Base-by-base conservation (phyloP, 2,888 invertebrate genomes). In the Eutolmus rufibarbis region DNA sequence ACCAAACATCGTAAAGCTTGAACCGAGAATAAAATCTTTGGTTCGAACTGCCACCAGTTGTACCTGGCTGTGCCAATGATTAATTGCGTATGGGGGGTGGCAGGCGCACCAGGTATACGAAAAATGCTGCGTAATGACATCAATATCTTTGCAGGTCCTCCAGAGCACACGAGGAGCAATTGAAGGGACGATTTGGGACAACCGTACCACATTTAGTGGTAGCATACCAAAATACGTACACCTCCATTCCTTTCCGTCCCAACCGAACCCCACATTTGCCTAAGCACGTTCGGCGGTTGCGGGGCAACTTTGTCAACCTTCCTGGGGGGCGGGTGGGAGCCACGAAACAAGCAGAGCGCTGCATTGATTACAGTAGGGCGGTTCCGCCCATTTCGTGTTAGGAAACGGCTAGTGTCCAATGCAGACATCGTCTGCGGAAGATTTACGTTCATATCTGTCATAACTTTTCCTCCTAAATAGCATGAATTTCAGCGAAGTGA, bases 371-470 rank as follows among this genome's bases (percentile, higher is more conserved):
- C 28, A 51, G 51, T 7, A 51, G 12, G 14, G 12, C 3, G 23
- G 84, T 57, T 43, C 57, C 57, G 84, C 84, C 84, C 74, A 19
- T 84, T 84, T 84, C 84, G 40, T 84, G 84, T 84, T 66, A 34
- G 57, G 19, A 23, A 37, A 84, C 66, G 66, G 66, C 74, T 84
- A 57, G 66, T 84, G 84, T 84, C 84, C 84, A 66, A 74, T 66
- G 84, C 74, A 84, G 84, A 84, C 84, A 66, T 66, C 37, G 84
- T 57, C 84, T 84, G 84, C 51, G 84, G 66, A 31, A 84, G 66
- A 84, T 84, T 84, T 84, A 84, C 28, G 84, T 84, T 84, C 84
- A 84, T 84, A 84, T 57, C 84, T 84, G 84, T 84, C 84, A 84
- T 84, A 84, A 84, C 84, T 84, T 84, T 84, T 43, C 66, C 37